A percentile compares a stretch with the other conserved stretches of the same genome.
These are phyloP conservation scores for Turritopsis dohrnii DNA, from an alignment of 30 jellyfish, hydroid and myxozoan species.

Conservation along the genomic window DNA sequence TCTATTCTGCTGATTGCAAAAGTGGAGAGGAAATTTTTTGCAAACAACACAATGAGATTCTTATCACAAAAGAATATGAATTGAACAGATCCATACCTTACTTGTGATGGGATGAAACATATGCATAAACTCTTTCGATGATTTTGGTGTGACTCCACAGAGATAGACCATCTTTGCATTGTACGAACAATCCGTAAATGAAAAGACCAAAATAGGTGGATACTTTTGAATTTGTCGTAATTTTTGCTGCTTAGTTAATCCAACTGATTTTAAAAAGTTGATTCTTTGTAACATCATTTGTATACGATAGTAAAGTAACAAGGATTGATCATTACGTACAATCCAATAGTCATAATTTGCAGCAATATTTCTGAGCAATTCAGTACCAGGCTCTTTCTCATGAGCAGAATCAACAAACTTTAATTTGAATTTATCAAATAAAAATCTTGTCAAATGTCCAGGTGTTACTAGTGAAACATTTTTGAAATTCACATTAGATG, in stretches of 20 bases:
- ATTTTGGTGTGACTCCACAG: conserved; percentile 23
- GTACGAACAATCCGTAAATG: conserved; percentile 22
- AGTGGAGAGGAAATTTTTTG: neutral
- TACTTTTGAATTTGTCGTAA: conserved; percentile 34
- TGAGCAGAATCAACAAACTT: conserved; percentile 23
- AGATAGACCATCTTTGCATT: conserved; percentile 26
- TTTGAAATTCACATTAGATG: neutral
- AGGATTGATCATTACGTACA: conserved; percentile 26
- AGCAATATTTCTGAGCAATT: conserved; percentile 31
- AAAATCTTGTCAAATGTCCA: neutral
- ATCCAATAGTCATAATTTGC: conserved; percentile 32
- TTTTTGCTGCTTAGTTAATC: conserved; percentile 30
- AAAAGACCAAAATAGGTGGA: conserved; percentile 35
- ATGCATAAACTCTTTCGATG: conserved; percentile 12
- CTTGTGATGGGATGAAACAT: conserved; percentile 35
- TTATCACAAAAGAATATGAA: neutral
- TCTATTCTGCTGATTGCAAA: too few relatives aligned
- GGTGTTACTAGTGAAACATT: conserved; percentile 32
- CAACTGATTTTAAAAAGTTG: conserved; percentile 32
- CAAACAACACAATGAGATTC: neutral
- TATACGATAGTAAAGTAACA: conserved; percentile 21
- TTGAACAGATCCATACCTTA: conserved; percentile 19
- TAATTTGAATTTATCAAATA: conserved; percentile 11
- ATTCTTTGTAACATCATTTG: conserved; percentile 35
- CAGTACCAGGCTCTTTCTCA: conserved; percentile 13